Base-by-base conservation (phyloP, 2,113 vertebrate species). In the Merops nubicus region DNA sequence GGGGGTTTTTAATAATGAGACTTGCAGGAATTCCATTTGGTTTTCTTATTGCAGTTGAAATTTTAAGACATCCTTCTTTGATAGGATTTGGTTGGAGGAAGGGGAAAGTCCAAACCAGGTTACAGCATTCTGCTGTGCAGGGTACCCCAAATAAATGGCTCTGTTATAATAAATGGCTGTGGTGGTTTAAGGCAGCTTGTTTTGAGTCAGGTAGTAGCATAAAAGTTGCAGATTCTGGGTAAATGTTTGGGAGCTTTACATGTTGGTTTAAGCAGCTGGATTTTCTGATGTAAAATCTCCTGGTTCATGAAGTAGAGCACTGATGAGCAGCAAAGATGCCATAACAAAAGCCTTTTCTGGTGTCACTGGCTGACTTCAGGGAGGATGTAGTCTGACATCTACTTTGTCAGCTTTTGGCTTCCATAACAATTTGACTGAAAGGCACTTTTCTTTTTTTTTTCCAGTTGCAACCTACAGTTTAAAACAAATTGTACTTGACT, bases 401-500 rank as follows among this genome's bases (percentile, higher is more conserved):
- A 28, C 51, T 91, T 87, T 6, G 38, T 68, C 78, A 78, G 31
- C 56, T 81, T 76, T 80, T 78, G 70, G 51, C 72, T 92, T 95
- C 64, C 73, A 72, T 42, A 78, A 28, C 43, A 42, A 38, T 77
- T 78, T 92, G 88, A 83, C 72, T 80, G 85, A 93, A 94, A 82
- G 68, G 12, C 88, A 87, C 73, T 87, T 92, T 77, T 77, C 53
- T 94, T 87, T 80, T 94, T 87, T 80, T 76, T 80, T n/a, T 83
- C 13, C 28, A 12, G 16, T 88, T 89, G 59, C 21, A 36, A 5
- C 69, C 50, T 47, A 14, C 1, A 1, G 48, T 57, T 91, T 79
- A 89, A 95, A 92, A 87, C 72, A 92, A 93, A 34, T 82, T 75
- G 69, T 75, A 73, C 51, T 95, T 89, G 28, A 78, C 72, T 75